These are phyloP conservation scores for Lysiphlebus fabarum DNA, from an alignment of 1,140 invertebrate genomes.

Conservation along the genomic window DNA sequence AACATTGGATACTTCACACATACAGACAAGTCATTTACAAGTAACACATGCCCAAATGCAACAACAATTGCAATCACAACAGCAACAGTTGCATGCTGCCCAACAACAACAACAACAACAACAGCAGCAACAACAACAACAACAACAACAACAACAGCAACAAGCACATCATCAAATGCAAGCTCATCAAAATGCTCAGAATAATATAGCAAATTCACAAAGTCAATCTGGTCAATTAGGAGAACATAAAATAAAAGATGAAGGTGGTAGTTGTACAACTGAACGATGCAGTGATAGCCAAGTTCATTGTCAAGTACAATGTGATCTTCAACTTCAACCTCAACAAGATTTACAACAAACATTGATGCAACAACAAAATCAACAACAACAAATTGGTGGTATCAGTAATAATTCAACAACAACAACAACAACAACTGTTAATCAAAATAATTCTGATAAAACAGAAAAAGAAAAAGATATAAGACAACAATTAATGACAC, in stretches of 20 bases:
- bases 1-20: slow-evolving; percentile 49
- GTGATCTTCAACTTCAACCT: slow-evolving; percentile 50
- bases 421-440: slow-evolving; percentile 33
- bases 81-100: slow-evolving; percentile 44
- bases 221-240: slow-evolving; percentile 45
- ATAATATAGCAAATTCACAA: slow-evolving; percentile 39
- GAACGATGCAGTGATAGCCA: slow-evolving; percentile 50
- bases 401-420: slow-evolving; percentile 37
- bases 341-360: slow-evolving; percentile 51
- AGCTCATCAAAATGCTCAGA: slow-evolving; percentile 48
- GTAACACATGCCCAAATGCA: slow-evolving; percentile 54
- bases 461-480: slow-evolving; percentile 49
- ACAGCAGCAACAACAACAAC: slow-evolving; percentile 14
- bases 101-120: slow-evolving; percentile 26
- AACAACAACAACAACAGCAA: slow-evolving; percentile 9
- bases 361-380: slow-evolving; percentile 49
- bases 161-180: slow-evolving; percentile 50
- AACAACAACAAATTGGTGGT: slow-evolving; percentile 42
- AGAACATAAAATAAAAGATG: slow-evolving; percentile 49
- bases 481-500: slow-evolving; percentile 52
- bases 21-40: slow-evolving; percentile 49
- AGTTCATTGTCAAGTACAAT: slow-evolving; percentile 52
- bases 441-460: slow-evolving; percentile 42
- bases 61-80: slow-evolving; percentile 50
- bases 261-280: slow-evolving; percentile 47